Percentiles rank a stretch among this genome's conserved stretches.
These are phyloP conservation scores for Acronicta leporina DNA, from an alignment of 2,888 invertebrate genomes.

Conservation along the genomic window DNA sequence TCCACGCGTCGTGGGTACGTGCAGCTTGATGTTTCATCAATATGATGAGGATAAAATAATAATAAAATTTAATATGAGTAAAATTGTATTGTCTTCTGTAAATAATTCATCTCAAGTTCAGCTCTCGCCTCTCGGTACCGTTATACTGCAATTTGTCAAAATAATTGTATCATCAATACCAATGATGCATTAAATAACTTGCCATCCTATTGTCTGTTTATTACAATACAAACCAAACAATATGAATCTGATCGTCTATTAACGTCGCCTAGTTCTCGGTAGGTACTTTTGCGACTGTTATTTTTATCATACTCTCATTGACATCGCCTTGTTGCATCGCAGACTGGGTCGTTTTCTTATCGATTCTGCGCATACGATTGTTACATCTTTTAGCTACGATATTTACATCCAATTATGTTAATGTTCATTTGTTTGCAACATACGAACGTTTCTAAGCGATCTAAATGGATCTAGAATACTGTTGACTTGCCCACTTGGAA, in stretches of 20 bases:
- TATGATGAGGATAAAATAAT: slow-evolving; percentile 11
- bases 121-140: background rate
- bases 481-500: too few relatives aligned
- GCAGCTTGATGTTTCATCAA: slow-evolving; percentile 16
- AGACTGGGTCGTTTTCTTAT: slow-evolving; percentile 45
- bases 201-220: slow-evolving; percentile 10
- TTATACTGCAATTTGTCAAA: slow-evolving; percentile 1
- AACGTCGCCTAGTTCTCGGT: slow-evolving; percentile 12
- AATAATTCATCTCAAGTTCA: too few relatives aligned
- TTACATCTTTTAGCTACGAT: slow-evolving; percentile 18
- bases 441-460: too few relatives aligned
- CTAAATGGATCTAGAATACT: too few relatives aligned
- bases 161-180: background rate
- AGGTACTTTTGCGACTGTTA: slow-evolving; percentile 24
- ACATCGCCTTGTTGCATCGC: slow-evolving; percentile 31
- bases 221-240: slow-evolving; percentile 8
- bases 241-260: slow-evolving; percentile 6
- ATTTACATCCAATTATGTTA: slow-evolving; percentile 22
- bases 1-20: slow-evolving; percentile 16
- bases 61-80: background rate
- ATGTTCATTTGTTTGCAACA: slow-evolving; percentile 20
- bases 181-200: slow-evolving; percentile 9
- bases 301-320: slow-evolving; percentile 44
- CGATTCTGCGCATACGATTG: slow-evolving; percentile 35
- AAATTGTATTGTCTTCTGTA: background rate